phyloP scores from a whole-genome alignment of 2,888 invertebrate genomes.

The Philaethria dido region DNA sequence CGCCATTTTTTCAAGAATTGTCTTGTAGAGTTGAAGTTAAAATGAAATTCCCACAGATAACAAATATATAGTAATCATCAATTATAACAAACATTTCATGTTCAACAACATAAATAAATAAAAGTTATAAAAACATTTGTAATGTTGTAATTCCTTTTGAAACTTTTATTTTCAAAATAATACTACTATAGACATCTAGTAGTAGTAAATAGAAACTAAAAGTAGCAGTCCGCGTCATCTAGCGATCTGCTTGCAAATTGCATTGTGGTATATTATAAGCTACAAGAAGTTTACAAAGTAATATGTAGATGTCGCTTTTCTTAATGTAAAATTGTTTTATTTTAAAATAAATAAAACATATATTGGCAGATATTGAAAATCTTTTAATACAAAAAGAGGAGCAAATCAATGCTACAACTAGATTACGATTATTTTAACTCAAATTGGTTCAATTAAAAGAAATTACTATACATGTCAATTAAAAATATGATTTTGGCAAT shows the following conservation, averaged over 20 bases:
- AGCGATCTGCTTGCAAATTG: background rate
- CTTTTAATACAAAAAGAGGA: no score
- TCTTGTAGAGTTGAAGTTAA: no score
- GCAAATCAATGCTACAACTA: no score
- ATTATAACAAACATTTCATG: no score
- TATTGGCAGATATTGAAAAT: no score
- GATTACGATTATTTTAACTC: no score
- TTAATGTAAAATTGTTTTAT: background rate
- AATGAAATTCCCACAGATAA: no score
- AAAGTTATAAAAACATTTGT: no score
- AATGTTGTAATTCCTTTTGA: slow-evolving; percentile 38
- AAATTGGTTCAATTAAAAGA: background rate
- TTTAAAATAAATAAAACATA: no score
- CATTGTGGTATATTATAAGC: background rate
- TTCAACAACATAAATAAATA: no score
- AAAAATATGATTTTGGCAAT: slow-evolving; percentile 6
- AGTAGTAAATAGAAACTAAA: background rate
- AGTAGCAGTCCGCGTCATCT: slow-evolving; percentile 26
- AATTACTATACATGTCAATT: background rate
- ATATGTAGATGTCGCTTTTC: slow-evolving; percentile 19
- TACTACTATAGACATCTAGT: slow-evolving; percentile 29
- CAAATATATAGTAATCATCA: no score
- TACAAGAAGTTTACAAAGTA: slow-evolving; percentile 1
- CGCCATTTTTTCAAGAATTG: no score
- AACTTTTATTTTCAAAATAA: slow-evolving; percentile 1